Conservation (phyloP, 1,140 invertebrate species). For the Pantala flavescens region DNA sequence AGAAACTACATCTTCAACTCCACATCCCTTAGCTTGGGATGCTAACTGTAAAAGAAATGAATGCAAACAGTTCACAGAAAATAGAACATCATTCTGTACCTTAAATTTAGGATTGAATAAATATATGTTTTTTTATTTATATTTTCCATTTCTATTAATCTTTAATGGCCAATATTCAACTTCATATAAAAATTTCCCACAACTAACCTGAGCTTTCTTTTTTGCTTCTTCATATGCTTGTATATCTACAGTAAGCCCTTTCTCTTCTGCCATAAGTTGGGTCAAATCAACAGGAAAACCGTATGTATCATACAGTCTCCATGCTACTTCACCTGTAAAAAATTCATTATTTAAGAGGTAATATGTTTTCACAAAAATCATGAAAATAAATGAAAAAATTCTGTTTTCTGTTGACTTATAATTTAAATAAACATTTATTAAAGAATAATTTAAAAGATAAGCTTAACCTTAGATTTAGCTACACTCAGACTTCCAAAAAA, state of each 20-base stretch:
- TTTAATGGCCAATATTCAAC: too few species aligned
- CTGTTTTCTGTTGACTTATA: constrained; percentile 1
- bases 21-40: constrained; percentile 74
- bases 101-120: too few species aligned
- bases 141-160: too few species aligned
- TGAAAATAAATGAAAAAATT: too few species aligned
- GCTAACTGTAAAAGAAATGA: constrained; percentile 40
- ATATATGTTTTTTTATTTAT: too few species aligned
- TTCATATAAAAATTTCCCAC: too few species aligned
- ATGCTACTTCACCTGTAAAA: constrained; percentile 75
- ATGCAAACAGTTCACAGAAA: background rate
- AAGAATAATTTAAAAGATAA: background rate
- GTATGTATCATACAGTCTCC: constrained; percentile 97
- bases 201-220: constrained; percentile 66
- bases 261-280: constrained; percentile 95
- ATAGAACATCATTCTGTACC: too few species aligned
- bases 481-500: too few species aligned
- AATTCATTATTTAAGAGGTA: background rate
- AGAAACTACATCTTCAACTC: constrained; percentile 67
- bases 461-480: too few species aligned
- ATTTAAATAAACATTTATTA: background rate
- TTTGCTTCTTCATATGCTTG: constrained; percentile 83
- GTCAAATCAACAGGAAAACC: constrained; percentile 98
- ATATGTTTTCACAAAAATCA: too few species aligned
- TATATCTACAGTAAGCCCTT: constrained; percentile 79